phyloP scores from a whole-genome alignment of 2,888 invertebrate genomes.

The Pyralis farinalis region DNA sequence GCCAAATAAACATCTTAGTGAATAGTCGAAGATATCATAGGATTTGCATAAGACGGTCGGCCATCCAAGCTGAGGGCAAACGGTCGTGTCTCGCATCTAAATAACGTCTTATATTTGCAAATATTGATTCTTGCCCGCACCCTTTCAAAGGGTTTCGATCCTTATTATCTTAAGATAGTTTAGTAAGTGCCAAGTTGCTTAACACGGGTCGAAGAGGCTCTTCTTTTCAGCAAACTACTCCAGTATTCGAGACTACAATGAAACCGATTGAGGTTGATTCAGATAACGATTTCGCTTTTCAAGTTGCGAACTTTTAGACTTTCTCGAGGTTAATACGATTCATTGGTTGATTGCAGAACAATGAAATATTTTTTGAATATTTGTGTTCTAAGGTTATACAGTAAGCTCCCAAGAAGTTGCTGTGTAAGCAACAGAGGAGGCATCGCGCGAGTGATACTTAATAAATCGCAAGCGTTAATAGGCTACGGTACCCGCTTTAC shows the following conservation, averaged over 20 bases:
- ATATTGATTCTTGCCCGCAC: conserved; percentile 74
- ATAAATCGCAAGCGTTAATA: too few species aligned
- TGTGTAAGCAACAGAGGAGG: too few species aligned
- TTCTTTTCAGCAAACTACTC: conserved; percentile 36
- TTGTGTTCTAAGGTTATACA: too few species aligned
- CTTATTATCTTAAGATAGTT: conserved; percentile 69
- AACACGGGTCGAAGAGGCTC: conserved; percentile 38
- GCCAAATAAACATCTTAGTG: conserved; percentile 70
- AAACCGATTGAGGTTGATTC: conserved; percentile 20
- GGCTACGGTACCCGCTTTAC: too few species aligned
- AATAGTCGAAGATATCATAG: conserved; percentile 61
- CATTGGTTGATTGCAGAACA: too few species aligned
- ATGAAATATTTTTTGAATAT: too few species aligned
- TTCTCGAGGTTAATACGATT: not conserved
- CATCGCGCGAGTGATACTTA: too few species aligned
- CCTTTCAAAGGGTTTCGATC: conserved; percentile 64
- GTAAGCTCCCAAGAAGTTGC: too few species aligned
- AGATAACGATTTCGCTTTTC: conserved; percentile 20
- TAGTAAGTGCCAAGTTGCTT: conserved; percentile 58
- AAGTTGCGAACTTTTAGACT: conserved; percentile 5
- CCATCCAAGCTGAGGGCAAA: conserved; percentile 50
- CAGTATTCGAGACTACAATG: conserved; percentile 21
- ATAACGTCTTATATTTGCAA: conserved; percentile 78
- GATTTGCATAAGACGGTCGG: conserved; percentile 71
- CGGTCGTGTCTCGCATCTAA: conserved; percentile 76